A percentile compares a stretch with the other conserved stretches of the same genome.
Conservation (phyloP, 1,140 invertebrate genomes). For the Wiebesia pumilae region DNA sequence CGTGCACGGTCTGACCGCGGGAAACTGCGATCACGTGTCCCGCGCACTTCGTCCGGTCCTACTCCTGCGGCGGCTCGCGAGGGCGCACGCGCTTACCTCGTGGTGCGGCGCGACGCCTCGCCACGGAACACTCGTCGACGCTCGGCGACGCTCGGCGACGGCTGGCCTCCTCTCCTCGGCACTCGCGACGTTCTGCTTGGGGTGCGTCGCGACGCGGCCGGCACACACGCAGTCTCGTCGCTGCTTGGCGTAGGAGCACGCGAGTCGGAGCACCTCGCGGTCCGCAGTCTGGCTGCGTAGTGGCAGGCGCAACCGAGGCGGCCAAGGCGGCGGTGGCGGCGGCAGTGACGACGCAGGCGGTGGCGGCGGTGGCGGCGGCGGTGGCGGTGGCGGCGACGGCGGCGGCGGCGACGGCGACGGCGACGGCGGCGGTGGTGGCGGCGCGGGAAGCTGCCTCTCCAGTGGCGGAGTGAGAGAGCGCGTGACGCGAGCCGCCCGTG, state of each 20-base stretch:
- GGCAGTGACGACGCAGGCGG: slow-evolving; percentile 28
- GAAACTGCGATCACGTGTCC: slow-evolving; percentile 33
- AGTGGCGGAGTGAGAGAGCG: slow-evolving; percentile 42
- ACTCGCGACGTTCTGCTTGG: neutral
- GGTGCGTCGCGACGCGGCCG: neutral
- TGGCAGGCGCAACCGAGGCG: slow-evolving; percentile 60
- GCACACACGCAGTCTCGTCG: neutral
- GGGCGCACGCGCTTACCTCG: slow-evolving; percentile 17
- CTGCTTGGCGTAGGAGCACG: slow-evolving; percentile 21
- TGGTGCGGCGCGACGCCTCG: slow-evolving; percentile 40
- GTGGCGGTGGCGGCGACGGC: slow-evolving; percentile 73
- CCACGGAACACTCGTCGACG: neutral
- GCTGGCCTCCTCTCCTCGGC: no score
- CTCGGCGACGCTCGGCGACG: neutral
- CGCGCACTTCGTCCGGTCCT: slow-evolving; percentile 41
- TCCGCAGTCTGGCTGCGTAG: slow-evolving; percentile 75
- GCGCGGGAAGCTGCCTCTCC: slow-evolving; percentile 56
- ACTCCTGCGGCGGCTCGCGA: slow-evolving; percentile 29
- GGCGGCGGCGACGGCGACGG: slow-evolving; percentile 50
- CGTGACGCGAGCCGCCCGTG: slow-evolving; percentile 50
- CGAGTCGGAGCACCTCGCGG: slow-evolving; percentile 66
- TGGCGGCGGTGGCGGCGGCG: slow-evolving; percentile 63
- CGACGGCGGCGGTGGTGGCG: slow-evolving; percentile 57
- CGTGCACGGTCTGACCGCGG: neutral
- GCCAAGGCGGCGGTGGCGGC: slow-evolving; percentile 52